Base-by-base conservation (phyloP, 2,797 vertebrate genomes). In the Poecilia velifera region DNA sequence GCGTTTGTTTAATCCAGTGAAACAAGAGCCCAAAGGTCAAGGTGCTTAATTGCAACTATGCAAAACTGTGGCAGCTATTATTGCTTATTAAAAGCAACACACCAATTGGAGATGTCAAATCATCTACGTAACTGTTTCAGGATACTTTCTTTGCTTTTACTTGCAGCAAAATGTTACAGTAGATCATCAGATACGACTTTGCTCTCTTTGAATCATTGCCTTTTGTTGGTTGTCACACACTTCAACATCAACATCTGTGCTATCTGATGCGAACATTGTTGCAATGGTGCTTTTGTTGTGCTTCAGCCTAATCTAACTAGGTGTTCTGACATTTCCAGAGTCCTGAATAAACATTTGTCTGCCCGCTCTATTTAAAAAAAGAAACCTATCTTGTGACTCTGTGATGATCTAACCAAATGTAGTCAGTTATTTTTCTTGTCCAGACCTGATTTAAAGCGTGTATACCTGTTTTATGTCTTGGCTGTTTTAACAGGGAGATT, bases 361-460 rank as follows among this genome's bases (percentile, higher is more conserved):
- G 49, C 72, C 25, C 47, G 73, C 49, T 64, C 10, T 39, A 74
- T 78, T 81, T 25, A 25, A 53, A 53, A 51, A 51, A 46, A 28
- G 4, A 73, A 55, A 76, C 84, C 71, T 0, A 12, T 74, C 74
- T 76, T 31, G 39, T 81, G 82, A 75, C 64, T 83, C 45, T 76
- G 68, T 77, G 22, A 66, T 87, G 77, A 85, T 84, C 76, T 84
- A 87, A 85, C 77, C 18, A 72, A 76, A 77, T 76, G 85, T 68
- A 79, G 57, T 80, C 53, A 36, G 12, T 64, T 41, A 75, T 36
- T 77, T 70, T 49, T 78, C 55, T 45, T 77, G 73, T 62, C 62
- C 55, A 36, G 59, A 20, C 43, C 73, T 68, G 59, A 12, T 66
- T 77, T 53, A 64, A 25, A 16, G 47, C 68, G 51, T 62, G 51